These are phyloP conservation scores for Apis mellifera DNA, from an alignment of 1,140 invertebrate species.

Conservation along the genomic window Amel_HAv3.1 CM009932.2:7063501-7064000, in stretches of 20 bases:
- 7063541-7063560: neutral
- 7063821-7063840: neutral
- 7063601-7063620: neutral
- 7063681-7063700: neutral
- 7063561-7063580: neutral
- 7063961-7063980: no score
- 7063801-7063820: neutral
- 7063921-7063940: neutral
- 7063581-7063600: neutral
- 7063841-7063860: neutral
- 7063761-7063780: neutral
- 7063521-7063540: slow-evolving; percentile 9
- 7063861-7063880: neutral
- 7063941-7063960: no score
- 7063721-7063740: neutral
- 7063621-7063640: neutral
- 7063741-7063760: neutral
- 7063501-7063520: neutral
- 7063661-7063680: neutral
- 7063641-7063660: neutral
- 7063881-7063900: neutral
- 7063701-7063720: neutral
- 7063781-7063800: neutral
- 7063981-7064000: no score
- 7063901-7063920: neutral